Base-by-base conservation (phyloP, 2,797 vertebrate species). In the Malurus leucopterus region DNA sequence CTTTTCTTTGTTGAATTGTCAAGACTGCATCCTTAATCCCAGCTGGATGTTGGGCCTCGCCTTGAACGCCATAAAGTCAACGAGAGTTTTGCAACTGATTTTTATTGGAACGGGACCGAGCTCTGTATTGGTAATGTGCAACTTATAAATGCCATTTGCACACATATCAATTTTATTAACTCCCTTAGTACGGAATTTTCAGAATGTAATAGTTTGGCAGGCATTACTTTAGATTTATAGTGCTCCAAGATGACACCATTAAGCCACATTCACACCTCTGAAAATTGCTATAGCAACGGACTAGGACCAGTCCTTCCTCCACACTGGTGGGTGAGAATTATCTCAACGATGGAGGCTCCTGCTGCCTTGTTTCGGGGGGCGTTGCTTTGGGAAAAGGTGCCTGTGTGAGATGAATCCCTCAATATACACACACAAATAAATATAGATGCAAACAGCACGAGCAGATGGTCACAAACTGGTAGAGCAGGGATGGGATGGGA, bases 91-190 rank as follows among this genome's bases (percentile, higher is more conserved):
- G 74, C 78, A 78, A 90, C 71, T 30, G 69, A 80, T 79, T 94
- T 94, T 89, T 94, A 90, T 90, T 89, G 94, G 91, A 93, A 65
- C 13, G 53, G 73, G 70, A 65, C 70, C 15, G 15, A 75, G 67
- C 63, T 58, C 27, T 13, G 51, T 67, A 43, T 81, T 89, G 76
- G 78, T 87, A 93, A 94, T 76, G 73, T 76, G 87, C 67, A 93
- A 93, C 79, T 93, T 93, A 89, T 94, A 95, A 94, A 89, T 75
- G 88, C 82, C 88, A 91, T 93, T 94, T 94, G 76, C 89, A 92
- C 94, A 95, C 94, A 91, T 91, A 95, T 93, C 93, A 95, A 92
- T 95, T 95, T 95, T 94, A 95, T 95, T 92, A 95, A 95, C 95
- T 95, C 79, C 78, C 67, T 89, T 89, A 87, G 75, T 78, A 90